phyloP scores from a whole-genome alignment of 2,113 vertebrate genomes.

The Aptenodytes forsteri region DNA sequence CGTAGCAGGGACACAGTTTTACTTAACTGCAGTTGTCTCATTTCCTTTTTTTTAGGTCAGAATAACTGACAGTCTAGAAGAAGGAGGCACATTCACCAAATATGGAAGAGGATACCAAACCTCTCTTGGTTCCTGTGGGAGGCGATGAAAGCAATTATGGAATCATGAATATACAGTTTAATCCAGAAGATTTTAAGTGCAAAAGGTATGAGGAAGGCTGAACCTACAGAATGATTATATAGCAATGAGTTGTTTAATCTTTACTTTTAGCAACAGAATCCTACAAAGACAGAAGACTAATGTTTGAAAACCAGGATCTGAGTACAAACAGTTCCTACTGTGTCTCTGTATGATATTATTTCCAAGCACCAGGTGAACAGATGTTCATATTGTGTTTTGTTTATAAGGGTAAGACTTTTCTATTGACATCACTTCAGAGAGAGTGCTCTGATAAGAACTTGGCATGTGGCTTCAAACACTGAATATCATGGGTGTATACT shows the following conservation, averaged over 20 bases:
- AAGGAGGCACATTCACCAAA: not conserved
- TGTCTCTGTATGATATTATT: not conserved
- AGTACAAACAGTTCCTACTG: not conserved
- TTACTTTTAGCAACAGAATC: not conserved
- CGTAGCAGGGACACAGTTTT: not conserved
- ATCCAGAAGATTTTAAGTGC: conserved; percentile 69
- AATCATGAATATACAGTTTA: conserved; percentile 77
- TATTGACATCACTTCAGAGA: not conserved
- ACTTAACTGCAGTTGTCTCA: not conserved
- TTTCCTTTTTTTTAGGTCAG: conserved; percentile 6
- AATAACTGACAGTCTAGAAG: not conserved
- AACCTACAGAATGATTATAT: not conserved
- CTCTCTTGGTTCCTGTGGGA: conserved; percentile 57
- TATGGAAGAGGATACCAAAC: conserved; percentile 61
- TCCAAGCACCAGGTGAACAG: not conserved
- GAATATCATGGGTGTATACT: not conserved
- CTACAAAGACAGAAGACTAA: not conserved
- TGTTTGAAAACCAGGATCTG: not conserved
- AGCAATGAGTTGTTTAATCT: not conserved
- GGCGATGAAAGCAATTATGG: conserved; percentile 57
- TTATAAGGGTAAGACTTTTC: not conserved
- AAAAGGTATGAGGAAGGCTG: conserved; percentile 69
- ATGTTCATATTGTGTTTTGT: not conserved
- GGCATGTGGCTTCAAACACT: not conserved
- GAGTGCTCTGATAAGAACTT: not conserved